Percentiles rank a stretch among this genome's conserved stretches.
Conservation (phyloP, 2,888 invertebrate genomes). For the Heliconius sara region DNA sequence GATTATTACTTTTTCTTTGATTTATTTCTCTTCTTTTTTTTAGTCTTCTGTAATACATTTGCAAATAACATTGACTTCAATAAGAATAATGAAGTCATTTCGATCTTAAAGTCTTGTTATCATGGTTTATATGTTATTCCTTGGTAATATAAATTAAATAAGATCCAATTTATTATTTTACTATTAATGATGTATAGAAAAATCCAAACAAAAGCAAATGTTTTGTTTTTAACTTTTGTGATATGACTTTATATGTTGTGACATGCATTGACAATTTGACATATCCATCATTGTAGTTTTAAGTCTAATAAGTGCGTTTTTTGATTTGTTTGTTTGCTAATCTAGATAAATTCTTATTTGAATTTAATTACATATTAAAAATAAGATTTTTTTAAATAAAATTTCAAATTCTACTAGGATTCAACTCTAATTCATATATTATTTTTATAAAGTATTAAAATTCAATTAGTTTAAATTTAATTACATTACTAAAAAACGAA, state of each 20-base stretch:
- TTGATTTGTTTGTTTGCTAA: too few relatives aligned
- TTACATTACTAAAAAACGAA: too few relatives aligned
- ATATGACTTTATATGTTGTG: constrained; percentile 3
- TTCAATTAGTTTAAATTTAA: not conserved
- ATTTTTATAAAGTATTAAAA: not conserved
- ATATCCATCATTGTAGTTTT: not conserved
- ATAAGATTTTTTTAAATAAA: not conserved
- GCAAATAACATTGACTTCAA: constrained; percentile 74
- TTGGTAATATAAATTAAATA: not conserved
- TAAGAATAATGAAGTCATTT: constrained; percentile 71
- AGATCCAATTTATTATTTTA: not conserved
- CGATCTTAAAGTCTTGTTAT: not conserved
- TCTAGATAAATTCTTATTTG: not conserved
- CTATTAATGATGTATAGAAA: not conserved
- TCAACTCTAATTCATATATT: constrained; percentile 1
- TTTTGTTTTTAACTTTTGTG: constrained; percentile 8
- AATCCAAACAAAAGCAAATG: not conserved
- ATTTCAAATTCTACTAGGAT: not conserved
- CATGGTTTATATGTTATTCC: not conserved
- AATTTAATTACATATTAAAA: not conserved
- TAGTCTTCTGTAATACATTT: constrained; percentile 66
- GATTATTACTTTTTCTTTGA: constrained; percentile 63
- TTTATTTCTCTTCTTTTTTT: constrained; percentile 64
- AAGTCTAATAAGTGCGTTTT: not conserved
- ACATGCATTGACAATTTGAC: constrained; percentile 3